A percentile compares a stretch with the other conserved stretches of the same genome.
These are phyloP conservation scores for Spilosoma lubricipeda DNA, from an alignment of 2,888 invertebrate genomes.

Conservation along the genomic window DNA sequence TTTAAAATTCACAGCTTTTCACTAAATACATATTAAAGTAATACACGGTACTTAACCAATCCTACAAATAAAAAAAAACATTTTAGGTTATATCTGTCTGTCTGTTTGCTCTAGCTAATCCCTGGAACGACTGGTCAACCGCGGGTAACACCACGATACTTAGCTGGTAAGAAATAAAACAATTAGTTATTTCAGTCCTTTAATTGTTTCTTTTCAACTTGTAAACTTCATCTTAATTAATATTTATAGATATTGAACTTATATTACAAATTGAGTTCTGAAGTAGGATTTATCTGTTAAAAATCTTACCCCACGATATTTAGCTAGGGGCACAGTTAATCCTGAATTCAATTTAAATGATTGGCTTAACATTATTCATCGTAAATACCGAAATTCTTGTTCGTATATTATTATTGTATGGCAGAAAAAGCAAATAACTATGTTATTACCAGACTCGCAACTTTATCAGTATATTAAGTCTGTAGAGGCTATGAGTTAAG, in stretches of 20 bases:
- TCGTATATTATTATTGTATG: conserved; percentile 24
- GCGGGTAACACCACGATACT: too few relatives aligned
- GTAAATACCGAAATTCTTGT: conserved; percentile 37
- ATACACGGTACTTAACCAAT: too few relatives aligned
- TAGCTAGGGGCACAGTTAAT: conserved; percentile 35
- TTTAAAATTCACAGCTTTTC: too few relatives aligned
- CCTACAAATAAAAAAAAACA: too few relatives aligned
- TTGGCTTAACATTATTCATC: conserved; percentile 41
- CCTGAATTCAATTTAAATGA: conserved; percentile 46
- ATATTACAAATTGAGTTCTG: conserved; percentile 6
- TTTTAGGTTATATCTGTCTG: too few relatives aligned
- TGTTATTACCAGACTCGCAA: conserved; percentile 24
- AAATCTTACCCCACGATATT: conserved; percentile 36
- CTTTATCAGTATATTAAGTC: conserved; percentile 29
- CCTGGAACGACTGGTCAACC: too few relatives aligned
- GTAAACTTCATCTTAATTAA: background rate
- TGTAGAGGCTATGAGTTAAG: conserved; percentile 26
- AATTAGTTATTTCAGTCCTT: background rate
- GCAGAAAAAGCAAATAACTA: conserved; percentile 23
- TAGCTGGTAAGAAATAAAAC: background rate
- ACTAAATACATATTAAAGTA: too few relatives aligned
- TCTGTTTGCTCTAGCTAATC: too few relatives aligned
- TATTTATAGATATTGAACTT: background rate
- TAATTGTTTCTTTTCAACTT: background rate
- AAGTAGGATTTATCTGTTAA: conserved; percentile 21